phyloP scores from a whole-genome alignment of 2,888 invertebrate genomes.

The Diaphora mendica region DNA sequence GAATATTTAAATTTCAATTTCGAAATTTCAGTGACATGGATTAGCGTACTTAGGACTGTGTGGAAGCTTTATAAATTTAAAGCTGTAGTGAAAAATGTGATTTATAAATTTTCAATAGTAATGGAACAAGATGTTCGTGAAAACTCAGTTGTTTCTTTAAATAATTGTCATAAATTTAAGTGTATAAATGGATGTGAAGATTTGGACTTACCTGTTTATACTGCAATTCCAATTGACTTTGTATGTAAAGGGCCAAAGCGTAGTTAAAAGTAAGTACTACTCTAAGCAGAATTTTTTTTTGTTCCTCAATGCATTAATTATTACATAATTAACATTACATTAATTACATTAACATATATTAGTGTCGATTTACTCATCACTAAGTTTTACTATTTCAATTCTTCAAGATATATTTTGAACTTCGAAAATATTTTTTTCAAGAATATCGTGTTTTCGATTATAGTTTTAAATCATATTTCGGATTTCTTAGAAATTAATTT shows the following conservation, averaged over 20 bases:
- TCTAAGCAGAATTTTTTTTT: not conserved
- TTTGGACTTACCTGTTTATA: constrained; percentile 72
- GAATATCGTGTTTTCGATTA: not conserved
- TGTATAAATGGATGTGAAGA: constrained; percentile 83
- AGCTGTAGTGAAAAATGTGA: constrained; percentile 34
- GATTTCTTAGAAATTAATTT: too few species aligned
- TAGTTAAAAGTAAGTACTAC: constrained; percentile 72
- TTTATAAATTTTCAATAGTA: constrained; percentile 57
- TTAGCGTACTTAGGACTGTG: not conserved
- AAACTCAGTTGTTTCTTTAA: constrained; percentile 65
- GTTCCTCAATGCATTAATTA: too few species aligned
- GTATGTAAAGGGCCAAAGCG: constrained; percentile 65
- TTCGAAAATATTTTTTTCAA: not conserved
- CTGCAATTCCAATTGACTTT: constrained; percentile 64
- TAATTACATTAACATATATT: not conserved
- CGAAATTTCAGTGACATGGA: constrained; percentile 22
- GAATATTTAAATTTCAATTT: not conserved
- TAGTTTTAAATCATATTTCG: not conserved
- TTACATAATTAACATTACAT: too few species aligned
- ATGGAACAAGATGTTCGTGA: constrained; percentile 76
- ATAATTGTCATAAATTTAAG: constrained; percentile 58
- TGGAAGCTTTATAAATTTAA: constrained; percentile 3
- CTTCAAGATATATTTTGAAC: too few species aligned
- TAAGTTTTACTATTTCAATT: not conserved
- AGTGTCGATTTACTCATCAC: not conserved